Conservation (phyloP, 2,113 vertebrate genomes). For the Pomatorhinus ruficollis region DNA sequence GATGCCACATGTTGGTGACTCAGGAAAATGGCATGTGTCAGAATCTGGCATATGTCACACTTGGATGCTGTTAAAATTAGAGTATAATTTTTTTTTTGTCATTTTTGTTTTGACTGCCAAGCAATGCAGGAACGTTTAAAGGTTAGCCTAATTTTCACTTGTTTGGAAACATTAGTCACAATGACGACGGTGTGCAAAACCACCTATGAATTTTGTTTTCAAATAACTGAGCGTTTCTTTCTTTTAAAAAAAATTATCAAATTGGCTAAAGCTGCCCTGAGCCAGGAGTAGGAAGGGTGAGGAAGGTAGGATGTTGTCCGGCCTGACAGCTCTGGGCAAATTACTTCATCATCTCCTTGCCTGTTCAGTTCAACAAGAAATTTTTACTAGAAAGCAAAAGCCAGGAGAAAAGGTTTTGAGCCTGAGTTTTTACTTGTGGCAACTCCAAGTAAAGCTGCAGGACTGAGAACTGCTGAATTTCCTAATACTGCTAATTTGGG, state of each 20-base stretch:
- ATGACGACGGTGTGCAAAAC: not conserved
- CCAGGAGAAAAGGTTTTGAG: not conserved
- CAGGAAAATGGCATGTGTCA: not conserved
- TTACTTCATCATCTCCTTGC: not conserved
- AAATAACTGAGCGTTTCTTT: not conserved
- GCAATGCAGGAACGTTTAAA: not conserved
- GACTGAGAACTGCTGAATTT: not conserved
- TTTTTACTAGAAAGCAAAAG: not conserved
- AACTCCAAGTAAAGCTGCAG: not conserved
- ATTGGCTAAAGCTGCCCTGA: not conserved
- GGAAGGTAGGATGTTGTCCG: not conserved
- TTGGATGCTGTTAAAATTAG: slow-evolving; percentile 21
- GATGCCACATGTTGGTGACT: slow-evolving; percentile 4
- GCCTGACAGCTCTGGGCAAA: not conserved
- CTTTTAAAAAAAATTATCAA: not conserved
- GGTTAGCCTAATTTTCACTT: slow-evolving; percentile 10
- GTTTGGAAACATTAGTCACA: not conserved
- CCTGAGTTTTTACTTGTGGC: not conserved
- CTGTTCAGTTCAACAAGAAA: not conserved
- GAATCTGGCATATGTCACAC: not conserved
- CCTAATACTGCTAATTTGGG: not conserved
- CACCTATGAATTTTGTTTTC: not conserved
- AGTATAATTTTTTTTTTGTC: not conserved
- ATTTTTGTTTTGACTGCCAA: slow-evolving; percentile 6
- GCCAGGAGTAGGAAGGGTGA: not conserved